A percentile compares a stretch with the other conserved stretches of the same genome.
Conservation (phyloP, 2,797 vertebrate genomes). For the Phoebastria nigripes region DNA sequence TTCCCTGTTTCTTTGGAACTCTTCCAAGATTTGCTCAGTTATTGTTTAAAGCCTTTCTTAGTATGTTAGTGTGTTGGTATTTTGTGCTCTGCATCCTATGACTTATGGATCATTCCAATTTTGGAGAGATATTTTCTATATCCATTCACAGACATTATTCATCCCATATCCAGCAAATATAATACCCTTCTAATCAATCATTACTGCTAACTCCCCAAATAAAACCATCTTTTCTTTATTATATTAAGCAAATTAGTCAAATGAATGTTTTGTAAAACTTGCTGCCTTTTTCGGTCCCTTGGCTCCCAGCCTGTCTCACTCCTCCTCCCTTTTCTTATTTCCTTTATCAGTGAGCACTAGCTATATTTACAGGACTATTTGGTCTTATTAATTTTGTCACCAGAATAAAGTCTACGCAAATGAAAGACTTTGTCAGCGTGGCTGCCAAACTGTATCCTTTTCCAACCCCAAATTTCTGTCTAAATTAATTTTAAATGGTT, state of each 20-base stretch:
- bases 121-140: slow-evolving; percentile 62
- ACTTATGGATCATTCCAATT: slow-evolving; percentile 59
- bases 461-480: background rate
- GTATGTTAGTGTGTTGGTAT: slow-evolving; percentile 64
- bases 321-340: slow-evolving; percentile 26
- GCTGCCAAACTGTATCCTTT: background rate
- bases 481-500: background rate
- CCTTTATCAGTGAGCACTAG: slow-evolving; percentile 54
- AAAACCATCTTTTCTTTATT: slow-evolving; percentile 60
- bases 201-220: slow-evolving; percentile 54
- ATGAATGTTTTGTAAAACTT: slow-evolving; percentile 75
- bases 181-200: slow-evolving; percentile 69
- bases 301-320: slow-evolving; percentile 57
- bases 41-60: slow-evolving; percentile 72
- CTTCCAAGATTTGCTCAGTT: slow-evolving; percentile 74
- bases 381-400: slow-evolving; percentile 3
- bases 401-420: background rate
- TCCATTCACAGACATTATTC: slow-evolving; percentile 52
- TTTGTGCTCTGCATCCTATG: slow-evolving; percentile 63
- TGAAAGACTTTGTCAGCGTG: background rate
- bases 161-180: slow-evolving; percentile 47
- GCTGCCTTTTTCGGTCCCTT: slow-evolving; percentile 61
- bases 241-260: slow-evolving; percentile 72
- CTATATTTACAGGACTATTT: slow-evolving; percentile 22
- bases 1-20: slow-evolving; percentile 67